Evolutionary conservation across 2,797 vertebrate genomes (phyloP).

Genomic region (Luscinia megarhynchos): DNA sequence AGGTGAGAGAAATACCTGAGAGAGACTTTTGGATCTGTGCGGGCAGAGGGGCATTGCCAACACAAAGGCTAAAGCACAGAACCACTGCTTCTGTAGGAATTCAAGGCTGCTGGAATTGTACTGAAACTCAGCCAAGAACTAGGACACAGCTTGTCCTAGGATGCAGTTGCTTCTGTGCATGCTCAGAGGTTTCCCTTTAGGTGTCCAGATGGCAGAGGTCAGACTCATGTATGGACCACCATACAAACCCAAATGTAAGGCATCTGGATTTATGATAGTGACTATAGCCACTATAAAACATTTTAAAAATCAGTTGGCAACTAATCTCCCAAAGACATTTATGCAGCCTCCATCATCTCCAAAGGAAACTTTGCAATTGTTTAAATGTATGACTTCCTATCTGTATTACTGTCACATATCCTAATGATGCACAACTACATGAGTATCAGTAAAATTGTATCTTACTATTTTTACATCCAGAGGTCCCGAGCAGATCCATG

Average conservation of each 20-base stretch:
- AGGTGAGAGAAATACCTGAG: not conserved
- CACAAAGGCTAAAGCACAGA: not conserved
- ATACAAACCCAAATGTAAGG: not conserved
- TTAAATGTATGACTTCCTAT: not conserved
- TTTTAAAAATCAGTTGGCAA: not conserved
- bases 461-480: not conserved
- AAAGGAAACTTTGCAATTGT: not conserved
- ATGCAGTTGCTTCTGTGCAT: not conserved
- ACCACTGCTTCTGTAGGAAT: not conserved
- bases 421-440: not conserved
- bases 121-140: not conserved
- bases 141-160: not conserved
- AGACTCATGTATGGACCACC: not conserved
- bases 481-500: not conserved
- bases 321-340: not conserved
- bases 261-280: not conserved
- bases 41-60: not conserved
- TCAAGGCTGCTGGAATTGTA: not conserved
- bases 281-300: not conserved
- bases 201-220: not conserved
- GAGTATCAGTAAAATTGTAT: not conserved
- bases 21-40: not conserved
- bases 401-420: not conserved
- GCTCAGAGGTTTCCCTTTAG: not conserved
- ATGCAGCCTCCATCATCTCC: not conserved